phyloP scores from a whole-genome alignment of 2,113 vertebrate species.

The Thomomys bottae region DNA sequence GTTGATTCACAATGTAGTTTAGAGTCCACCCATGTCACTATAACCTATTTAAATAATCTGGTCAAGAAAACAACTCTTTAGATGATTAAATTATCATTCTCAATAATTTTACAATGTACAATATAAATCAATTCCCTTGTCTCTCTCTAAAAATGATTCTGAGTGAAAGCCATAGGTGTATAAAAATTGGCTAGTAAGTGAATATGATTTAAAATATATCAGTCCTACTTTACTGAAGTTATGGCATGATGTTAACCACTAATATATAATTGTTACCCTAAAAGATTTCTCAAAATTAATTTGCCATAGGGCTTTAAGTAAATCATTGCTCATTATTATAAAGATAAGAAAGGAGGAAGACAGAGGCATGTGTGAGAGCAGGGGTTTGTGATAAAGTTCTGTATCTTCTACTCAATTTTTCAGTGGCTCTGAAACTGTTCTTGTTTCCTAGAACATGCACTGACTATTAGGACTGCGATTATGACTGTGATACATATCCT shows the following conservation, averaged over 20 bases:
- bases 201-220: not conserved
- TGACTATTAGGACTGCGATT: no score
- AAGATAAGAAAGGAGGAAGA: not conserved
- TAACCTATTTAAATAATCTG: not conserved
- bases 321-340: slow-evolving; percentile 19
- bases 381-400: not conserved
- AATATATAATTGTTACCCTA: not conserved
- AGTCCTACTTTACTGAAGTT: slow-evolving; percentile 30
- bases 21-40: not conserved
- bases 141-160: not conserved
- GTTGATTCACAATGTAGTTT: not conserved
- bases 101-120: not conserved
- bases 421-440: not conserved
- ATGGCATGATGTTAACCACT: slow-evolving; percentile 8
- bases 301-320: not conserved
- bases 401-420: not conserved
- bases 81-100: not conserved
- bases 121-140: slow-evolving; percentile 24
- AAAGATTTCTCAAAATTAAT: not conserved
- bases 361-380: not conserved
- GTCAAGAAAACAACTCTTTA: not conserved
- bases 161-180: slow-evolving; percentile 17
- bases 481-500: no score
- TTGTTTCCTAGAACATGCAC: not conserved
- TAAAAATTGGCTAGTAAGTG: slow-evolving; percentile 21